A percentile compares a stretch with the other conserved stretches of the same genome.
Conservation (phyloP, 2,797 vertebrate genomes). For the Chelon labrosus region DNA sequence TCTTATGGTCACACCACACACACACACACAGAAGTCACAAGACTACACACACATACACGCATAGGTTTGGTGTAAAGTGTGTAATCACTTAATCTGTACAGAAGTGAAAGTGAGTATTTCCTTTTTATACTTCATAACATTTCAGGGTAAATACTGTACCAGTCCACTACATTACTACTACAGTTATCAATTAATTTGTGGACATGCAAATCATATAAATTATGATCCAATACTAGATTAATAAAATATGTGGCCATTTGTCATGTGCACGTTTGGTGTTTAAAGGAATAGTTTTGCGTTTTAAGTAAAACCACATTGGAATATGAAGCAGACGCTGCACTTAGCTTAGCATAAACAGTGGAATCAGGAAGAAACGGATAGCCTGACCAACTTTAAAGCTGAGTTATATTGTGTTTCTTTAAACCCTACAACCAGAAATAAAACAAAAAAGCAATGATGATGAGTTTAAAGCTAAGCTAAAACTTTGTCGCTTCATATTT, state of each 20-base stretch:
- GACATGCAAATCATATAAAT: no score
- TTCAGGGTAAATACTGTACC: background rate
- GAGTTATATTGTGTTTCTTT: background rate
- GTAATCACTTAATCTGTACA: background rate
- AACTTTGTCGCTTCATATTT: background rate
- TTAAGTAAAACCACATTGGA: no score
- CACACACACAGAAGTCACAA: constrained; percentile 42
- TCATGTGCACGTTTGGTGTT: no score
- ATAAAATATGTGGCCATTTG: no score
- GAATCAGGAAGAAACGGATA: no score
- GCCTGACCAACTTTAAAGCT: no score
- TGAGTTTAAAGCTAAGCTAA: background rate
- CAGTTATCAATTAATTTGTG: no score
- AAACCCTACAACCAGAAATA: background rate
- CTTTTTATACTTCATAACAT: background rate
- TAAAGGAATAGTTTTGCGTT: no score
- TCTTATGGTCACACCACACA: constrained; percentile 26
- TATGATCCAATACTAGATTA: no score
- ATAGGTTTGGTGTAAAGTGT: background rate
- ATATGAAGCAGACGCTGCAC: no score
- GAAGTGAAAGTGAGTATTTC: background rate
- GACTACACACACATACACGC: background rate
- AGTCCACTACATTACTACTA: no score
- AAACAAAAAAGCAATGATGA: background rate
- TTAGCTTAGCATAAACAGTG: no score